Percentiles rank a stretch among this genome's conserved stretches.
Evolutionary conservation across 2,888 invertebrate species (phyloP).

Genomic region (Tiliacea citrago): DNA sequence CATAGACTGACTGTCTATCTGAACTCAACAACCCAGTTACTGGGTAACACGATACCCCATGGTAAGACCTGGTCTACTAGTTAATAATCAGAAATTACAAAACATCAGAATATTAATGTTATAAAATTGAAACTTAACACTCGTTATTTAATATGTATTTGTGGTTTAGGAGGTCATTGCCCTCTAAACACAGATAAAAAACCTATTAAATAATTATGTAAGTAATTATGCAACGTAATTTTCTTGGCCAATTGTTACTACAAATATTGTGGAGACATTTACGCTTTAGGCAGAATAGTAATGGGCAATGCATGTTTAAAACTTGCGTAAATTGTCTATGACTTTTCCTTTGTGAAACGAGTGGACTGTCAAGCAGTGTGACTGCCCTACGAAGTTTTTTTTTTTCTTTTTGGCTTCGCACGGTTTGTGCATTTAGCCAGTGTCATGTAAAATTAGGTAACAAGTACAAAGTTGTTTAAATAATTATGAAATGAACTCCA

Average conservation of each 20-base stretch:
- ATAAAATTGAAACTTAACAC: conserved; percentile 18
- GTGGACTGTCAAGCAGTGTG: background rate
- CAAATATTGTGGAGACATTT: conserved; percentile 52
- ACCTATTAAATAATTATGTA: conserved; percentile 48
- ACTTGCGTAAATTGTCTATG: conserved; percentile 36
- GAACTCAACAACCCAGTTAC: too few species aligned
- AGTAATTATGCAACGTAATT: conserved; percentile 56
- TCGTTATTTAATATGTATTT: conserved; percentile 28
- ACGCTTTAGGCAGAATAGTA: conserved; percentile 34
- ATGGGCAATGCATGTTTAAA: conserved; percentile 18
- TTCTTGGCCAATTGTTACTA: conserved; percentile 46
- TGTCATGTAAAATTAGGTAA: too few species aligned
- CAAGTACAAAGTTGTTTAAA: too few species aligned
- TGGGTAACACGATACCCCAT: too few species aligned
- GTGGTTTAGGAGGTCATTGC: conserved; percentile 26
- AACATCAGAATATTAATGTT: conserved; percentile 16
- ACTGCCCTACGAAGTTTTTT: background rate
- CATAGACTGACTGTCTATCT: too few species aligned
- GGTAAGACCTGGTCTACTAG: background rate
- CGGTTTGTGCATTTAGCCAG: too few species aligned
- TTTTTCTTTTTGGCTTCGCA: too few species aligned
- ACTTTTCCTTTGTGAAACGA: conserved; percentile 11
- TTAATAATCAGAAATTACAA: conserved; percentile 22
- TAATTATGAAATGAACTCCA: too few species aligned
- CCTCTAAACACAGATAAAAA: conserved; percentile 51